Base-by-base conservation (phyloP, 2,888 invertebrate species). In the Cyclophora albipunctata region DNA sequence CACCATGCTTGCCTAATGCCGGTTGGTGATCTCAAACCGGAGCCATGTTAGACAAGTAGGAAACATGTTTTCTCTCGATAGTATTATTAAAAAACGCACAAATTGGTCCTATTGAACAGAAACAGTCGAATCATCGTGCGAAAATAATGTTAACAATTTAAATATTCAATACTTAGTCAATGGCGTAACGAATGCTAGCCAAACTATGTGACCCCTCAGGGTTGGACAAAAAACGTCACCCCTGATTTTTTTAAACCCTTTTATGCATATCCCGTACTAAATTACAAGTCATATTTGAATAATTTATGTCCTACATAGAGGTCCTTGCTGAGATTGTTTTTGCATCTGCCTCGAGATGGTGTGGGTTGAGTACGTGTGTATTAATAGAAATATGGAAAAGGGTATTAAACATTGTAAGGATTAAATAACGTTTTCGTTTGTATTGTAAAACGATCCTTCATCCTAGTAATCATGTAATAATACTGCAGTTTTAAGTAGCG, bases 271-370 rank as follows among this genome's bases (percentile, higher is more conserved):
- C 83, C 74, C 84, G 74, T 82, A 75, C 83, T 79, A 71, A 78
- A 73, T 88, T 86, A 87, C 87, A 79, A 86, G 84, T 85, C 84
- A 86, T 75, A 88, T 87, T 88, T 86, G 81, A 87, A 86, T 88
- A 85, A 88, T 87, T 88, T 86, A 88, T 87, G 82, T 77, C 69
- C 67, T 66, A 20, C 34, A 59, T 57, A 54, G 66, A 71, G 67
- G 75, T 66, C 71, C 73, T 76, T 78, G 74, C 71, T 69, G 51
- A 42, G 50, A 46, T 71, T 71, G 65, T 71, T 77, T 79, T 73
- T 73, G 81, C 82, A 86, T 86, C 85, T 87, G 87, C 77, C 62
- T 60, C 43, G 43, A 59, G 51, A 46, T 58, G 63, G 59, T 64
- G 63, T 63, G 37, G 37, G 5, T 5, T 37, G 20, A 20, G 20